Evolutionary conservation across 2,888 invertebrate genomes (phyloP).

Genomic region (Matsumyia berberina): DNA sequence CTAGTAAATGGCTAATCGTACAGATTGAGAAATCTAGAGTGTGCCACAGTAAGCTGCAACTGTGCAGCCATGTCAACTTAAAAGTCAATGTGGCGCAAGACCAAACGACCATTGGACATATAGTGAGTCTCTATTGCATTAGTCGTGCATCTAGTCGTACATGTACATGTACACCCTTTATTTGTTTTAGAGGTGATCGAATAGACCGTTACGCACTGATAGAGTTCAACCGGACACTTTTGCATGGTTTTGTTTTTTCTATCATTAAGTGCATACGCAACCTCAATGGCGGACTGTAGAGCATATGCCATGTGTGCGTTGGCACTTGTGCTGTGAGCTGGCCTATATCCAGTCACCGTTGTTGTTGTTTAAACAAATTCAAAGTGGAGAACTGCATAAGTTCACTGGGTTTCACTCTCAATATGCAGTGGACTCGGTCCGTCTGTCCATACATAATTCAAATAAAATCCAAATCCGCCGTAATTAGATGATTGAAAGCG

Average conservation of each 20-base stretch:
- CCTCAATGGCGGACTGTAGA: conserved; percentile 11
- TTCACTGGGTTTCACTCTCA: conserved; percentile 56
- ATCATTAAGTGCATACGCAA: conserved; percentile 44
- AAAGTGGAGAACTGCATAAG: conserved; percentile 53
- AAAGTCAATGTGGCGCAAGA: conserved; percentile 66
- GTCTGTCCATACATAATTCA: conserved; percentile 52
- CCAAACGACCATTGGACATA: conserved; percentile 8
- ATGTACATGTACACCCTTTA: conserved; percentile 15
- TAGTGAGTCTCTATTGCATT: conserved; percentile 23
- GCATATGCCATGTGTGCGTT: background rate
- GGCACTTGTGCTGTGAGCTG: conserved; percentile 17
- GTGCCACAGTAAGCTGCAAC: conserved; percentile 47
- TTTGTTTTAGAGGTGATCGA: conserved; percentile 55
- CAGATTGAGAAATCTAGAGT: conserved; percentile 68
- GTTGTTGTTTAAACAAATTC: conserved; percentile 37
- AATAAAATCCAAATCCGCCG: conserved; percentile 60
- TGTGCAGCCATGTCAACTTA: conserved; percentile 29
- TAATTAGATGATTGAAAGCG: conserved; percentile 74
- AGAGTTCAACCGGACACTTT: conserved; percentile 64
- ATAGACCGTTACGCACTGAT: conserved; percentile 67
- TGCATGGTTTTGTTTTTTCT: conserved; percentile 10
- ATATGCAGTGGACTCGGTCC: background rate
- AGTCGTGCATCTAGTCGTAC: background rate
- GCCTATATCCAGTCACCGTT: conserved; percentile 27
- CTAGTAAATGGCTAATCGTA: conserved; percentile 62